Base-by-base conservation (phyloP, 2,113 vertebrate genomes). In the Entomyzon cyanotis region DNA sequence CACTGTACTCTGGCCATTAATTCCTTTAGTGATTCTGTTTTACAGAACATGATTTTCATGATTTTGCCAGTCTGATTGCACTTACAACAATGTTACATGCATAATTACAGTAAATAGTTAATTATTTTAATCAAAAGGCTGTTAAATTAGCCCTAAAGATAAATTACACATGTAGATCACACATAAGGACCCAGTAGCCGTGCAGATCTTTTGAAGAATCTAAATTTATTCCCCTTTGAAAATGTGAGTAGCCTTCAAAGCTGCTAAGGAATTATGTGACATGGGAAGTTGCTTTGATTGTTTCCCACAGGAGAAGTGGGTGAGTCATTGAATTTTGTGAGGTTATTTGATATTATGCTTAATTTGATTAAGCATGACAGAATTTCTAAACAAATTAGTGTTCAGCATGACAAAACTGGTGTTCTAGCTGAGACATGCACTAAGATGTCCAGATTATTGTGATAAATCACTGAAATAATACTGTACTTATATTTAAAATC, bases 301-400 rank as follows among this genome's bases (percentile, higher is more conserved):
- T 90, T 96, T 94, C 76, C 82, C 79, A 68, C 18, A 39, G 82
- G 58, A 93, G 53, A 65, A 49, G 15, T 59, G 71, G 49, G 21
- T 64, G 49, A 96, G 52, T 91, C 80, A 92, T 44, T 89, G 80
- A 87, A 80, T 80, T 90, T 37, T 28, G 21, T 39, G n/a, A 87
- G 50, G 53, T 49, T 91, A 76, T 80, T 84, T 93, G 63, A 79
- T 87, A 60, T 49, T 80, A 63, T 76, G 58, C 64, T 95, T 93
- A 90, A 91, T 95, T 93, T 90, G 58, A 94, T 95, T 85, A 94
- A 84, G 84, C 35, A 63, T 82, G 64, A 82, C 80, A 89, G 70
- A 86, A 77, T 94, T 75, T 95, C 92, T 84, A 70, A 93, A 84
- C 42, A 93, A 93, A 80, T 90, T 68, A 77, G 12, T 67, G 58